Evolutionary conservation across 2,113 vertebrate species (phyloP), one percentile per base, ranked within the genome.

Genomic region (Pterophyllum scalare): DNA sequence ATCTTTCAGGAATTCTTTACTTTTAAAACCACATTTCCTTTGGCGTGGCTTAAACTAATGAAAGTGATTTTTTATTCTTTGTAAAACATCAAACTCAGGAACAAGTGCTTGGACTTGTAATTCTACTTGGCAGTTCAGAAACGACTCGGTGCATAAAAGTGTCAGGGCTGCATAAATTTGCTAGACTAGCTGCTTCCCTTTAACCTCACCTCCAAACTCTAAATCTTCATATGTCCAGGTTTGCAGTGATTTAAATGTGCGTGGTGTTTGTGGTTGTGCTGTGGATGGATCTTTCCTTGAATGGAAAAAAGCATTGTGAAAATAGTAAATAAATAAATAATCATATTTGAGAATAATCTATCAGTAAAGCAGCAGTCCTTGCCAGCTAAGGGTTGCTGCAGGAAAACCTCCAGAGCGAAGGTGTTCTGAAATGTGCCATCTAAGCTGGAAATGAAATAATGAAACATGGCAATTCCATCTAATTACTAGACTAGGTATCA

Each of bases 101-200:
- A n/a, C n/a, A n/a, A n/a, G n/a, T n/a, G 17, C 26, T 72, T 49
- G 17, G 43, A 70, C 17, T 52, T 28, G 65, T 22, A 22, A 5
- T 72, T 31, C 26, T 31, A 2, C 6, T 12, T n/a, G 19, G 20
- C 46, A 72, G 5, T 52, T 28, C 17, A 72, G 26, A 70, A 70
- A 70, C 52, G 26, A 14, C 46, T 31, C 10, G 5, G 14, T 46
- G 14, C 14, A 5, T 8, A 52, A 70, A 70, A 52, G 43, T 54
- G 67, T 72, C 46, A n/a, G 65, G 12, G 65, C 52, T 7, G 20
- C 0, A 0, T 12, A 72, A 31, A 72, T 52, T 72, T 52, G 0
- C 43, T 8, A 52, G 10, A 52, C 26, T 20, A 72, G 46, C 13
- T 3, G 67, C 8, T 72, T 72, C 67, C 17, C 67, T 52, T 72